Conservation (phyloP, 2,797 vertebrate species). For the Cryptoblepharus egeriae region DNA sequence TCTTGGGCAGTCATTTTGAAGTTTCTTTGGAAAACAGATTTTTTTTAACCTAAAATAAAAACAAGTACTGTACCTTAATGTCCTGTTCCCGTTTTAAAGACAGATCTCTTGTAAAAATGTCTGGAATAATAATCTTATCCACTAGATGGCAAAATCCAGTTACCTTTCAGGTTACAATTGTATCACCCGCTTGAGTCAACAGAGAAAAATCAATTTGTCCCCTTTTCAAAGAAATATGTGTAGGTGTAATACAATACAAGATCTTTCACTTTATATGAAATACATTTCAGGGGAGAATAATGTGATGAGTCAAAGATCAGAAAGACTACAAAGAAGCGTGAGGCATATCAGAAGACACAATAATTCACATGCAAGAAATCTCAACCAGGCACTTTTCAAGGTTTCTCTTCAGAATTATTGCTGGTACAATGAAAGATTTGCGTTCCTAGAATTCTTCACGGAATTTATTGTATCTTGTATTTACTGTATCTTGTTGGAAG, state of each 20-base stretch:
- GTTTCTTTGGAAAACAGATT: not conserved
- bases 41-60: too few species aligned
- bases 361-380: not conserved
- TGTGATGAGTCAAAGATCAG: not conserved
- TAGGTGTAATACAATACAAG: not conserved
- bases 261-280: not conserved
- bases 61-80: too few species aligned
- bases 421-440: not conserved
- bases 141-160: constrained; percentile 75
- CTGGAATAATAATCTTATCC: constrained; percentile 55
- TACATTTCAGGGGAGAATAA: not conserved
- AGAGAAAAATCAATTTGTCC: not conserved
- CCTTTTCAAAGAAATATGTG: not conserved
- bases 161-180: constrained; percentile 33
- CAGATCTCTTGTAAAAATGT: not conserved
- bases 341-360: not conserved
- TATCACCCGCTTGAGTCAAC: rapidly evolving
- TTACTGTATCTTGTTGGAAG: not conserved
- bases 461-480: not conserved
- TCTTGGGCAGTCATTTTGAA: not conserved
- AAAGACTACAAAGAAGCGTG: not conserved
- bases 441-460: not conserved
- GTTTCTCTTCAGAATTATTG: not conserved
- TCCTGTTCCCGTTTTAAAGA: too few species aligned
- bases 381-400: not conserved